Conservation (phyloP, 37 sponge, comb jelly and placozoan species). For the Bolinopsis microptera region DNA sequence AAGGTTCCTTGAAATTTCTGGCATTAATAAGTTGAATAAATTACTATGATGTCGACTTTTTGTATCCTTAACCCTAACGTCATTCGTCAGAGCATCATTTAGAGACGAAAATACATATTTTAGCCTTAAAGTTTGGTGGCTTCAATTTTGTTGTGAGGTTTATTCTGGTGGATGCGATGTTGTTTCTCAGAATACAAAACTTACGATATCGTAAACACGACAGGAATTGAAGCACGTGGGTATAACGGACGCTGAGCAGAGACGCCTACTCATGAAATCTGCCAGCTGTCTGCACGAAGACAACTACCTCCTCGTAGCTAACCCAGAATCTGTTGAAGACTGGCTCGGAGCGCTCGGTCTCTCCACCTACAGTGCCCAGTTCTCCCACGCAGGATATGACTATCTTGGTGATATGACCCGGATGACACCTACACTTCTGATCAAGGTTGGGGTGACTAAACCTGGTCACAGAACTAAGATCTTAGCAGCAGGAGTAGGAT, state of each 20-base stretch:
- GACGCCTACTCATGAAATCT: not conserved
- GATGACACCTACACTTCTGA: conserved; percentile 1
- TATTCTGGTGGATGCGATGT: no score
- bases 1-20: no score
- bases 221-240: conserved; percentile 9
- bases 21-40: no score
- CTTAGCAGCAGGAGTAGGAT: not conserved
- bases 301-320: not conserved
- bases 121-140: no score
- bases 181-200: no score
- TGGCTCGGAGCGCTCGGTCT: conserved; percentile 3
- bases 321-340: not conserved
- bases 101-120: no score
- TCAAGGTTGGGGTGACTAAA: not conserved
- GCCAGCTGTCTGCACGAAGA: conserved; percentile 6
- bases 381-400: not conserved
- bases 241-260: not conserved
- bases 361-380: not conserved
- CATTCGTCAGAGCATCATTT: no score
- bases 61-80: no score
- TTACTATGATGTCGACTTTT: no score
- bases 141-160: no score
- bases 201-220: no score
- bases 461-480: conserved; percentile 20
- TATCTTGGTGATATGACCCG: not conserved